Conservation (phyloP, 2,797 vertebrate genomes). For the Sebastes diaconus region DNA sequence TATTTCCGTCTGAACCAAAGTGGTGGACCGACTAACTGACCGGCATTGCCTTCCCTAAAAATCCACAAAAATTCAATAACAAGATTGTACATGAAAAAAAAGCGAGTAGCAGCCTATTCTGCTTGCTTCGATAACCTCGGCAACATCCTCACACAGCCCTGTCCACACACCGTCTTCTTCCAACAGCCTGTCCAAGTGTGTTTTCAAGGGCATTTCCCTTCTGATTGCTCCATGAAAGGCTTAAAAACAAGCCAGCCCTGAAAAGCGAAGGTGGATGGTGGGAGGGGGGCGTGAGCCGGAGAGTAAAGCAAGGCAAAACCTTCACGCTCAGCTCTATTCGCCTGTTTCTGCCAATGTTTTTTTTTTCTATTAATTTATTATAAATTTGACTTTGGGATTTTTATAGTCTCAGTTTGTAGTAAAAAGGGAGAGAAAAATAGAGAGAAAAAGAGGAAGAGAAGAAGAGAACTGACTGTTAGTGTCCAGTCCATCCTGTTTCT, state of each 20-base stretch:
- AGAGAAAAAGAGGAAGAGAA: background rate
- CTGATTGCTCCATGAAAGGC: conserved; percentile 23
- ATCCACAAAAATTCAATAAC: background rate
- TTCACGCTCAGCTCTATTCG: conserved; percentile 13
- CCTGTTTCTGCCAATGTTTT: background rate
- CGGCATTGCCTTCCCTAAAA: background rate
- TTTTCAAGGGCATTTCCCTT: conserved; percentile 55
- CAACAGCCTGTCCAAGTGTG: conserved; percentile 15
- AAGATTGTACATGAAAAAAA: background rate
- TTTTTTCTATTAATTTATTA: background rate
- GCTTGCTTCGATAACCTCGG: background rate
- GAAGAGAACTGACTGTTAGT: background rate
- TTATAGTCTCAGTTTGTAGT: background rate
- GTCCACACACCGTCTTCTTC: background rate
- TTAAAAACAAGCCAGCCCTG: conserved; percentile 44
- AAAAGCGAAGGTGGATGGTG: conserved; percentile 16
- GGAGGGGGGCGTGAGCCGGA: background rate
- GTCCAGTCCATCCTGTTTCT: background rate
- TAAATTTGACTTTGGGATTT: conserved; percentile 5
- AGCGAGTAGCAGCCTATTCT: background rate
- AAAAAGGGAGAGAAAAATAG: background rate
- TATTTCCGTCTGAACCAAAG: background rate
- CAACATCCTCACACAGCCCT: background rate
- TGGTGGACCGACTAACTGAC: background rate
- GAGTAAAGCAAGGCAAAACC: conserved; percentile 20